Evolutionary conservation across 2,797 vertebrate genomes (phyloP).

Genomic region (Catamblyrhynchus diadema): DNA sequence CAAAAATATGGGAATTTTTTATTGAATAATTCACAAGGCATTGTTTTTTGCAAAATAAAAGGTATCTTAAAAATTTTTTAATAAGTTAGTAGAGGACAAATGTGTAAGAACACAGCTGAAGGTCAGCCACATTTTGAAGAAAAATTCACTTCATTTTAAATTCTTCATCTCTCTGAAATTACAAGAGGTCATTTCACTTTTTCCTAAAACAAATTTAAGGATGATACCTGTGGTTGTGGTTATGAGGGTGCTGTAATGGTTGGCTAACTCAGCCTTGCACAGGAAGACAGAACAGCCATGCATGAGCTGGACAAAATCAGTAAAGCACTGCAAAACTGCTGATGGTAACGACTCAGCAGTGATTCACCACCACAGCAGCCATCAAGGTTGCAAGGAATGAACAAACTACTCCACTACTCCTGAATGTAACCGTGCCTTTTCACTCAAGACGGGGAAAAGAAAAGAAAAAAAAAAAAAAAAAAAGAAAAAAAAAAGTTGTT

Average conservation of each 20-base stretch:
- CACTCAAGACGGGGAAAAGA: background rate
- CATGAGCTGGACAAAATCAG: background rate
- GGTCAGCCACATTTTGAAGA: background rate
- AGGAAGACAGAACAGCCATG: background rate
- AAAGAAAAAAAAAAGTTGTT: background rate
- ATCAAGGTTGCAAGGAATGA: background rate
- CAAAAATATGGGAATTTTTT: background rate
- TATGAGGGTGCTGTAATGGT: background rate
- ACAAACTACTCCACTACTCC: background rate
- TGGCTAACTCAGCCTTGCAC: background rate
- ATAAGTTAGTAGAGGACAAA: background rate
- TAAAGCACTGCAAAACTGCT: background rate
- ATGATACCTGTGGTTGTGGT: background rate
- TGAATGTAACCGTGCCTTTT: background rate
- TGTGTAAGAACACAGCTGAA: background rate
- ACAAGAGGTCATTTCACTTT: background rate
- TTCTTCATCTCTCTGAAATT: background rate
- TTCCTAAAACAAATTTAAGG: background rate
- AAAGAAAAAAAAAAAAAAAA: background rate
- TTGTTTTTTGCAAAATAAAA: background rate
- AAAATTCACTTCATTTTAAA: background rate
- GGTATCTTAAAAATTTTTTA: background rate
- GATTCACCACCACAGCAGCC: background rate
- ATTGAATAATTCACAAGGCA: background rate
- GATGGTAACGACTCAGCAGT: background rate